Percentiles rank a stretch among this genome's conserved stretches.
Evolutionary conservation across 53 echinoderm and acorn worm genomes (phyloP).

Genomic region (Paracentrotus lividus): DNA sequence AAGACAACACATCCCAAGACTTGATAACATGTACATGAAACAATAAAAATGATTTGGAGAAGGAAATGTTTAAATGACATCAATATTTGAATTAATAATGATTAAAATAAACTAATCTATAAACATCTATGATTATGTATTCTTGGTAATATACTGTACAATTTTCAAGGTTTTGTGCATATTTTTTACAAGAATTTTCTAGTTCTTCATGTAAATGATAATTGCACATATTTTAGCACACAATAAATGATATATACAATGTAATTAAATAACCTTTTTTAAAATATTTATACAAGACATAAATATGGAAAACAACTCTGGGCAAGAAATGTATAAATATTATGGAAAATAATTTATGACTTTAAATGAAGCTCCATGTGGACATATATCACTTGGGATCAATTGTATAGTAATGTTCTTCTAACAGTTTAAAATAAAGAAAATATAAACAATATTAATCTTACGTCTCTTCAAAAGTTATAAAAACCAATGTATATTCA

Average conservation of each 20-base stretch:
- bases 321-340: background rate
- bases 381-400: background rate
- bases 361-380: too few species aligned
- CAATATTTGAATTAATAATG: too few species aligned
- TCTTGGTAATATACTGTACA: background rate
- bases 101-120: too few species aligned
- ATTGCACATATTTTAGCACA: conserved; percentile 19
- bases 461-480: too few species aligned
- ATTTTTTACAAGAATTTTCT: background rate
- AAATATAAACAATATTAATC: too few species aligned
- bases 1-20: background rate
- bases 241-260: background rate
- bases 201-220: background rate
- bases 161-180: background rate
- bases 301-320: background rate
- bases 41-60: background rate
- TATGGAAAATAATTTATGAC: background rate
- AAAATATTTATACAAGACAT: background rate
- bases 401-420: background rate
- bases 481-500: too few species aligned
- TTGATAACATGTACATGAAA: background rate
- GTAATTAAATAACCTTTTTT: background rate
- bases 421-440: background rate
- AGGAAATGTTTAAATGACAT: background rate
- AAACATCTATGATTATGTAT: background rate